A percentile compares a stretch with the other conserved stretches of the same genome.
These are phyloP conservation scores for Dromius quadrimaculatus DNA, from an alignment of 2,888 invertebrate genomes.

Conservation along the genomic window DNA sequence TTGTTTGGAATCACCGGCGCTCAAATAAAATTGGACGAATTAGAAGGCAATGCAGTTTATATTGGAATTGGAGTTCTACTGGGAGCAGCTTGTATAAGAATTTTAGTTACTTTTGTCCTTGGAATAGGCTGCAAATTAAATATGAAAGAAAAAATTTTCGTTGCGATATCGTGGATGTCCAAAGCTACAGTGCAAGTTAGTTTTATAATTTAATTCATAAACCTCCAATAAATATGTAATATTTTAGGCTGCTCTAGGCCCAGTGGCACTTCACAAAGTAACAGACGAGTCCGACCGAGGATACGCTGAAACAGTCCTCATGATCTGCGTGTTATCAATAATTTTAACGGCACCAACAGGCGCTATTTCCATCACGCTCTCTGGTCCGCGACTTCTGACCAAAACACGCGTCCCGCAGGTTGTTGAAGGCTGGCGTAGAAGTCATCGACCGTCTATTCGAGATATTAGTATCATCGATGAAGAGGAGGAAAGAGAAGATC, in stretches of 20 bases:
- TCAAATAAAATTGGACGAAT: conserved; percentile 82
- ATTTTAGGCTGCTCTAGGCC: conserved; percentile 82
- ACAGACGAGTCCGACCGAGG: conserved; percentile 66
- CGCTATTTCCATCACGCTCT: conserved; percentile 83
- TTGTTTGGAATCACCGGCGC: conserved; percentile 94
- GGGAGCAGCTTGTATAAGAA: conserved; percentile 75
- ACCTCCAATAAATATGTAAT: conserved; percentile 14
- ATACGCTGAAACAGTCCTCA: conserved; percentile 80
- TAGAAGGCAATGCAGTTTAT: conserved; percentile 78
- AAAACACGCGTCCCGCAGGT: conserved; percentile 79
- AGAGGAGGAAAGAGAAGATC: conserved; percentile 77
- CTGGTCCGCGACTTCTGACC: conserved; percentile 81
- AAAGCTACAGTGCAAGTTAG: conserved; percentile 96
- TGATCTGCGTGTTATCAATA: conserved; percentile 84
- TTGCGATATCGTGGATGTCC: conserved; percentile 92
- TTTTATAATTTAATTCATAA: conserved; percentile 12
- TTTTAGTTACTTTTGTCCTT: conserved; percentile 75
- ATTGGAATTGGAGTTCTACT: conserved; percentile 79
- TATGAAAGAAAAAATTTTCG: conserved; percentile 90
- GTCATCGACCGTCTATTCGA: conserved; percentile 85
- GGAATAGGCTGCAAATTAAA: conserved; percentile 86
- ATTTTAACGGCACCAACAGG: conserved; percentile 87
- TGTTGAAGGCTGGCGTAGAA: conserved; percentile 84
- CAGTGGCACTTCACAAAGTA: conserved; percentile 79
- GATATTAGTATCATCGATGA: conserved; percentile 90